Evolutionary conservation across 1,140 invertebrate genomes (phyloP), one percentile per base, ranked within the genome.

Genomic region (Drosophila watanabei): DNA sequence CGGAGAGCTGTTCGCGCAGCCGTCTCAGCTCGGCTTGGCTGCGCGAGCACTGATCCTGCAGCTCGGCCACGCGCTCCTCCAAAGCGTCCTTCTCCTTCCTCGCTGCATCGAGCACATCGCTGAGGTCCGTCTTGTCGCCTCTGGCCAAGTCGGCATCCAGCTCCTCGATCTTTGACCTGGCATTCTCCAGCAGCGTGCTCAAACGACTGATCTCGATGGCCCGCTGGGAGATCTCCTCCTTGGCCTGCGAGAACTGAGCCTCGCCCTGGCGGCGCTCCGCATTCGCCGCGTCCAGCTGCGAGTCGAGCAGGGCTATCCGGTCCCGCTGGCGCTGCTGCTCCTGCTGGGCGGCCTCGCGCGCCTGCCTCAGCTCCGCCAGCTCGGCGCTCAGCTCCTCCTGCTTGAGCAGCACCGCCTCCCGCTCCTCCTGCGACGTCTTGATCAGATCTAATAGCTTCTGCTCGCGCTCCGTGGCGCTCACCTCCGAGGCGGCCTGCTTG

Each of bases 401-500:
- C 80, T 98, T 97, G n/a, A 95, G 94, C 13, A 97, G 80, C 14
- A 97, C 88, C 18, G 94, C 93, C 75, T 97, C 96, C 16, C 96
- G 94, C 88, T 97, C 97, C 70, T 97, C 96, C 94, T 98, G 97
- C 11, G 97, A 96, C 75, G 95, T 95, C 95, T 98, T 97, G 1
- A 98, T 94, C 37, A 98, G 94, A 82, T 97, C 97, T n/a, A 98
- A 94, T n/a, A 98, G 93, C 91, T 97, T 97, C 75, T 96, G 95
- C 86, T 98, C 97, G 43, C 97, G 94, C 92, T 98, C 97, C 5
- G 96, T 95, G 35, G 95, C 93, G 93, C 95, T 81, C 77, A 92
- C 94, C 92, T 96, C 95, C 2, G 46, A 37, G 32, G 95, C 95
- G 52, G 96, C 95, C 35, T 95, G 93, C 11, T 96, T 95, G 1